phyloP scores from a whole-genome alignment of 2,113 vertebrate species.

The Cyphomyrus discorhynchus region DNA sequence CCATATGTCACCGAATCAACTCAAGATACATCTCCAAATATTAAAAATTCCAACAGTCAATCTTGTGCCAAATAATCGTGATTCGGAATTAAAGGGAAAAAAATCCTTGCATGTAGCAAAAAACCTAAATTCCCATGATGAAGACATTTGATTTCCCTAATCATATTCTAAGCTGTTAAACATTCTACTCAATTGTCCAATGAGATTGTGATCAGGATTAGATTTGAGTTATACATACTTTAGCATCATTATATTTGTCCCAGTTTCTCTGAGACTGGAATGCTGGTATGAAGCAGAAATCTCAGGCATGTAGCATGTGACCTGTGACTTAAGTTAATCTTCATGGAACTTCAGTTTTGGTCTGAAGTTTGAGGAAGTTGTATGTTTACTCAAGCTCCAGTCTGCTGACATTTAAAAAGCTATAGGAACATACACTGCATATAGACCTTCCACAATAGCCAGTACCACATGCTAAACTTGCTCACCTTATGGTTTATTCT shows the following conservation, averaged over 20 bases:
- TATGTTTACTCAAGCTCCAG: background rate
- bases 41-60: background rate
- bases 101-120: background rate
- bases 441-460: background rate
- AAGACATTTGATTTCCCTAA: background rate
- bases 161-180: background rate
- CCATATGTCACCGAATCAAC: background rate
- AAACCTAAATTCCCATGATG: background rate
- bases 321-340: background rate
- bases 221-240: background rate
- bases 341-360: background rate
- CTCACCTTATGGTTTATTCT: background rate
- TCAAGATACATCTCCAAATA: background rate
- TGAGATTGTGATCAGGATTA: background rate
- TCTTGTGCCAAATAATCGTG: background rate
- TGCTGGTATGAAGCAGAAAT: background rate
- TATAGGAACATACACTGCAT: background rate
- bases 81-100: background rate
- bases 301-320: background rate
- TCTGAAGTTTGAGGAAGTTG: background rate
- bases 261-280: background rate
- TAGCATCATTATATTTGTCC: background rate
- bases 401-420: background rate
- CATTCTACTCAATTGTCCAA: background rate
- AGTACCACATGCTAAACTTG: background rate